Base-by-base conservation (phyloP, 2,888 invertebrate genomes). In the Dryobotodes eremita region DNA sequence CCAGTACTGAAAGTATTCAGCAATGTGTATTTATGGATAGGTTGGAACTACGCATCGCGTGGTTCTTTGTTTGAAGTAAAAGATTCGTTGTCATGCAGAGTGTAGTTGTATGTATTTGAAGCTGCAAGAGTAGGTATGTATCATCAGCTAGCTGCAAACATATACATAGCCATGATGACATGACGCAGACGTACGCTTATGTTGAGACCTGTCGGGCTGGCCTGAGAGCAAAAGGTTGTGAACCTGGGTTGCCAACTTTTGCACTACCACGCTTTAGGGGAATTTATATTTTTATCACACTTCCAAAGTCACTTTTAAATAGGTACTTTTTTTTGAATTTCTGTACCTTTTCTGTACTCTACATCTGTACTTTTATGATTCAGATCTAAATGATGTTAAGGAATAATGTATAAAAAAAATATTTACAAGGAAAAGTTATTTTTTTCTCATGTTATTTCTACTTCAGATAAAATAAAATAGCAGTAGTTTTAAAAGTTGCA, bases 151-250 rank as follows among this genome's bases (percentile, higher is more conserved):
- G 84, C 88, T 86, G 85, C 75, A 59, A 75, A 84, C 64, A 66
- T 75, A 84, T 82, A 86, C 84, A 88, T 90, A 91, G 89, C 90
- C 85, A 87, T 90, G 88, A 91, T 90, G 89, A 87, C 89, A 92
- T 94, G 93, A 93, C 90, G 91, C 92, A 92, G 91, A 90, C 88
- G 86, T 90, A 89, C 86, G 86, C 90, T 90, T 92, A 90, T 92
- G 92, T 91, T 88, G 92, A 93, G 94, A 94, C 94, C 93, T 90
- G 93, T 91, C 92, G 94, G 93, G 93, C 92, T 93, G 89, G 93
- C 90, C 92, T 92, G 92, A 93, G 93, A 94, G 93, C 94, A 93
- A 94, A 93, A 94, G 93, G 93, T 94, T 95, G 93, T 92, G 93
- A 92, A 90, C 91, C 90, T 89, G 92, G 87, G 93, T 94, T 95